A percentile compares a stretch with the other conserved stretches of the same genome.
phyloP scores from a whole-genome alignment of 1,140 invertebrate species.

The Hetaerina americana region DNA sequence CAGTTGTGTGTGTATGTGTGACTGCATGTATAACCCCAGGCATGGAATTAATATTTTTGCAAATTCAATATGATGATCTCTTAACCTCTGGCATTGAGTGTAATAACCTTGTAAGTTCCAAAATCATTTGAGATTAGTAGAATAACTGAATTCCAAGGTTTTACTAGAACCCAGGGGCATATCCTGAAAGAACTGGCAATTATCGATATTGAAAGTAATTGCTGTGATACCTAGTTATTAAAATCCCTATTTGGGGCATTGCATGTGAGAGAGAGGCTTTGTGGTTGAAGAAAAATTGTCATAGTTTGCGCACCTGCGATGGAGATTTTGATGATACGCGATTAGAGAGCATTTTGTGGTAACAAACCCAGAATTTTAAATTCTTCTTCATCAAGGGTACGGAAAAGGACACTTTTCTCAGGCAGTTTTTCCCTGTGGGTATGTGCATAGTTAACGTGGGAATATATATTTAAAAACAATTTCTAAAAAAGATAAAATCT shows the following conservation, averaged over 20 bases:
- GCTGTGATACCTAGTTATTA: background rate
- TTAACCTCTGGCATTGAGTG: too few relatives aligned
- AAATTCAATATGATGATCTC: too few relatives aligned
- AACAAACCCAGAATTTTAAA: background rate
- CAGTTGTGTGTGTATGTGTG: too few relatives aligned
- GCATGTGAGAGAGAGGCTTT: background rate
- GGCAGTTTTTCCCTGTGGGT: too few relatives aligned
- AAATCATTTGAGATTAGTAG: too few relatives aligned
- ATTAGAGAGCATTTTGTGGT: background rate
- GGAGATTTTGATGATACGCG: background rate
- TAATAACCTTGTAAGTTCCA: too few relatives aligned
- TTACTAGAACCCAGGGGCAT: background rate
- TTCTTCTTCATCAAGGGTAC: background rate
- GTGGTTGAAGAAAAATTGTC: background rate
- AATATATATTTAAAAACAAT: too few relatives aligned
- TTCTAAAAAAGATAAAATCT: too few relatives aligned
- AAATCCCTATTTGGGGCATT: background rate
- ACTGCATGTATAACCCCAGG: too few relatives aligned
- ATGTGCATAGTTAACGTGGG: too few relatives aligned
- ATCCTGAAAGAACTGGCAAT: background rate
- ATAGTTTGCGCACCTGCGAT: background rate
- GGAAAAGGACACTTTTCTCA: background rate
- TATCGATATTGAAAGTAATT: background rate
- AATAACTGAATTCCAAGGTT: background rate
- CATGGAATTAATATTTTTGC: too few relatives aligned